phyloP scores from a whole-genome alignment of 2,113 vertebrate genomes.

The Channa argus region DNA sequence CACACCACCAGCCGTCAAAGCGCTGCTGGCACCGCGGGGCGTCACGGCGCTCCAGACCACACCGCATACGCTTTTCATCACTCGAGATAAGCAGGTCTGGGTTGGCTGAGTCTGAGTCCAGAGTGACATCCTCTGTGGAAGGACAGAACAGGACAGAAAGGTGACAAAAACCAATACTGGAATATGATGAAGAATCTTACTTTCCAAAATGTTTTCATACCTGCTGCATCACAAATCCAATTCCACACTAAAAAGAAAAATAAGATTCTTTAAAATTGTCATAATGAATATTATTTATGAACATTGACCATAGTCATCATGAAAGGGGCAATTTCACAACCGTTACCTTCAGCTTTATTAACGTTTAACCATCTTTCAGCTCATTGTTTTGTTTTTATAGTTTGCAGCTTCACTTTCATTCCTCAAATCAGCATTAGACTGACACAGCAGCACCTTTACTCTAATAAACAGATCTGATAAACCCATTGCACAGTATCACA shows the following conservation, averaged over 20 bases:
- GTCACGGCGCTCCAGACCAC: slow-evolving; percentile 81
- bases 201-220: slow-evolving; percentile 49
- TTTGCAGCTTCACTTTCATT: too few species aligned
- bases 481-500: too few species aligned
- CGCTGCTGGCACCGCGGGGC: slow-evolving; percentile 49
- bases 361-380: too few species aligned
- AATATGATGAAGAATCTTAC: accelerated
- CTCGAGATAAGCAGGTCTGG: slow-evolving; percentile 84
- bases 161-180: not conserved
- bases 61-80: slow-evolving; percentile 86
- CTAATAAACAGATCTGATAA: too few species aligned
- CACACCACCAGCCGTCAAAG: slow-evolving; percentile 82
- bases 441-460: too few species aligned
- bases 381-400: too few species aligned
- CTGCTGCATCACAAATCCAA: slow-evolving; percentile 83
- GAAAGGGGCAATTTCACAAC: too few species aligned
- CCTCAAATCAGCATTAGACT: too few species aligned
- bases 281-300: too few species aligned
- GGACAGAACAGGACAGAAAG: not conserved
- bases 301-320: too few species aligned
- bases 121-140: slow-evolving; percentile 85
- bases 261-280: not conserved
- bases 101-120: slow-evolving; percentile 81
- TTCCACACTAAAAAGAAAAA: slow-evolving; percentile 78
- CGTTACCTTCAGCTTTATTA: too few species aligned